Percentiles rank a stretch among this genome's conserved stretches.
Conservation (phyloP, 37 sponge, comb jelly and placozoan genomes). For the Eunapius fragilis region DNA sequence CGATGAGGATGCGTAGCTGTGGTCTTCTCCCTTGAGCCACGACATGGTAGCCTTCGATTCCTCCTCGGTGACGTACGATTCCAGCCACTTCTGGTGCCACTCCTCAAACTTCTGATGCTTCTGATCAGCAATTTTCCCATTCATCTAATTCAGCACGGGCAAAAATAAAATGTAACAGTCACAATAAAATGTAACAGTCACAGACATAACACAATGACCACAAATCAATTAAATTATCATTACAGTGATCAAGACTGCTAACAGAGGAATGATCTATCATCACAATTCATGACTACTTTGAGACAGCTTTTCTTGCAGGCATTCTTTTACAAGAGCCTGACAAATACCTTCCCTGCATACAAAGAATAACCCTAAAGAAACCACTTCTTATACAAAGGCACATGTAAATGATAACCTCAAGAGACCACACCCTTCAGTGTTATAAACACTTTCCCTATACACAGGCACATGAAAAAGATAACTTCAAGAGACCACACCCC, state of each 20-base stretch:
- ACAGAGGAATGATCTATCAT: no score
- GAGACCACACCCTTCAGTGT: no score
- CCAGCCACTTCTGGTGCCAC: slow-evolving; percentile 42
- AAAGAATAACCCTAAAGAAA: no score
- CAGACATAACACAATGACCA: neutral
- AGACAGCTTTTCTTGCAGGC: no score
- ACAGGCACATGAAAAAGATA: neutral
- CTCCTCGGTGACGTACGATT: slow-evolving; percentile 1
- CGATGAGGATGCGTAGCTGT: neutral
- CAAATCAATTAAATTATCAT: neutral
- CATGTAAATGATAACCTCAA: no score
- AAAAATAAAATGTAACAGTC: neutral
- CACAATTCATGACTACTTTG: no score
- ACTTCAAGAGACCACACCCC: neutral
- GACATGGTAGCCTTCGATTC: slow-evolving; percentile 3
- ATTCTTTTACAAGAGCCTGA: no score
- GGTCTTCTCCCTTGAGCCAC: slow-evolving; percentile 28
- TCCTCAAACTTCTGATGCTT: slow-evolving; percentile 19
- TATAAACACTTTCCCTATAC: neutral
- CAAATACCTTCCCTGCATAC: no score
- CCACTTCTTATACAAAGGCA: no score
- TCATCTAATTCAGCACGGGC: neutral
- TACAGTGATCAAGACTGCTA: neutral
- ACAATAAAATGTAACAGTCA: neutral
- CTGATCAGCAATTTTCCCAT: neutral